These are phyloP conservation scores for Pristionchus pacificus DNA, from an alignment of 1,140 invertebrate species.

Conservation along the genomic window DNA sequence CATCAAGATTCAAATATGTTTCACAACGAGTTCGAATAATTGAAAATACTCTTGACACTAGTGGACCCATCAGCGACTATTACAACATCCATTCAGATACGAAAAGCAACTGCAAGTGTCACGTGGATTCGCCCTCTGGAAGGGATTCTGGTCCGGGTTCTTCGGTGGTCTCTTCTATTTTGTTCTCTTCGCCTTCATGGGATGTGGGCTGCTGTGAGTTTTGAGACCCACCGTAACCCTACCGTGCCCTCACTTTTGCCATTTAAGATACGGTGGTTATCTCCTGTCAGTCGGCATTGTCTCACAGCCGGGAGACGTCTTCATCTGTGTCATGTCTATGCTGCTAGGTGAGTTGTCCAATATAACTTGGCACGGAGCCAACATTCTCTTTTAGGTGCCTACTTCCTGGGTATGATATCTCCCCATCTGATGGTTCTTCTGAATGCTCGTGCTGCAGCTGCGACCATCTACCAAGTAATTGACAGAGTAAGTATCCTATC, in stretches of 20 bases:
- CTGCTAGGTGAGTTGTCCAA: conserved; percentile 11
- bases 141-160: conserved; percentile 44
- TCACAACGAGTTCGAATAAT: too few species aligned
- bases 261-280: conserved; percentile 38
- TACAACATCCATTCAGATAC: conserved; percentile 14
- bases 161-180: conserved; percentile 43
- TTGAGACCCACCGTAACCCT: too few species aligned
- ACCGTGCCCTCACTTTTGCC: conserved; percentile 1
- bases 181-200: conserved; percentile 33
- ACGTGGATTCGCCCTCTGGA: conserved; percentile 36
- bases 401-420: conserved; percentile 40
- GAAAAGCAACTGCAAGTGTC: conserved; percentile 34
- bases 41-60: too few species aligned
- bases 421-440: conserved; percentile 49
- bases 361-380: background rate
- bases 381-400: conserved; percentile 31
- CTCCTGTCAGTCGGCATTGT: conserved; percentile 36
- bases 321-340: conserved; percentile 43
- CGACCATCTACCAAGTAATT: conserved; percentile 44
- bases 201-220: conserved; percentile 30
- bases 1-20: too few species aligned
- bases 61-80: background rate
- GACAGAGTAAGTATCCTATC: conserved; percentile 62
- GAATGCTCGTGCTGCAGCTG: conserved; percentile 44
- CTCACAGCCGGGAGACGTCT: conserved; percentile 42